Conservation (phyloP, 2,888 invertebrate genomes). For the Scaptodrosophila latifasciaeformis region DNA sequence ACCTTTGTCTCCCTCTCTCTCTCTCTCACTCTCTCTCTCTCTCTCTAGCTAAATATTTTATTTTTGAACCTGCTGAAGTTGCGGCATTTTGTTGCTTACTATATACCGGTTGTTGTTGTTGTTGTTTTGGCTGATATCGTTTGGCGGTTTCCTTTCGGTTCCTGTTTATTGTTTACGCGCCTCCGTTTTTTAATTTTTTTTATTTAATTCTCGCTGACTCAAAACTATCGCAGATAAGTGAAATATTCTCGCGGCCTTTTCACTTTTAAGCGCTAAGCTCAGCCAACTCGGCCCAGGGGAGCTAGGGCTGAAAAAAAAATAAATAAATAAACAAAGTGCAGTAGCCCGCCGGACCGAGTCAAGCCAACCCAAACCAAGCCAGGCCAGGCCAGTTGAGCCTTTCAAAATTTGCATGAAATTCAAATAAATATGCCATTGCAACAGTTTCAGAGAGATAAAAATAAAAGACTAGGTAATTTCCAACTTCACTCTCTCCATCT, state of each 20-base stretch:
- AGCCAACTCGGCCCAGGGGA: no score
- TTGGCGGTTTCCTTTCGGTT: conserved; percentile 18
- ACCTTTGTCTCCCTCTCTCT: no score
- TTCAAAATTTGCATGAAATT: conserved; percentile 73
- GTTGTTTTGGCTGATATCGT: conserved; percentile 20
- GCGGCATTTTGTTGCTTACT: conserved; percentile 57
- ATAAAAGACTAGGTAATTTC: no score
- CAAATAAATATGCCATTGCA: conserved; percentile 72
- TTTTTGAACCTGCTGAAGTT: conserved; percentile 43
- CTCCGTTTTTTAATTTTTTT: conserved; percentile 27
- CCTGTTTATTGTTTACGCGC: conserved; percentile 52
- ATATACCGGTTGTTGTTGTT: conserved; percentile 42
- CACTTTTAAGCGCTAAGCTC: no score
- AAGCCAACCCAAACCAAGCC: no score
- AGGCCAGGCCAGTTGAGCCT: background rate
- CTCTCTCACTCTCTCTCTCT: no score
- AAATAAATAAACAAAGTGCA: background rate
- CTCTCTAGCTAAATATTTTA: background rate
- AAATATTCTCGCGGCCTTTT: no score
- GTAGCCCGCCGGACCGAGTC: no score
- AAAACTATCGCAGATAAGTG: no score
- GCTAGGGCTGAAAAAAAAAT: no score
- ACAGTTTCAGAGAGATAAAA: conserved; percentile 25
- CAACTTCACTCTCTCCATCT: no score
- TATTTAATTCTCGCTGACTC: conserved; percentile 5